Conservation (phyloP, 2,113 vertebrate genomes). For the Ia io region DNA sequence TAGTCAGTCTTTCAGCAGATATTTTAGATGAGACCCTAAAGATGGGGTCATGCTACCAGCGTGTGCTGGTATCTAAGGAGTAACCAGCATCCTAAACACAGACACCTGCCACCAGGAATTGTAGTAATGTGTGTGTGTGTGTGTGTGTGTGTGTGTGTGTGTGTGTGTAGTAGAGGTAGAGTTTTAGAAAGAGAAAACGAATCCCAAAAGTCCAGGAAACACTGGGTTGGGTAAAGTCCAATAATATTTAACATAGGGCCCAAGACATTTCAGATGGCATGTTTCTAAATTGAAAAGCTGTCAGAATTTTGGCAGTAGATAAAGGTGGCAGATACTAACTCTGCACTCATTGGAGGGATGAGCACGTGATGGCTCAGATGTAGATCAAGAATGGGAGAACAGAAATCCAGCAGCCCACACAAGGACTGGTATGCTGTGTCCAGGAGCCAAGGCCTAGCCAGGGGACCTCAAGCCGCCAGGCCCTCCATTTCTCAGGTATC, state of each 20-base stretch:
- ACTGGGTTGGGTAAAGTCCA: not conserved
- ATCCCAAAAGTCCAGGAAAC: not conserved
- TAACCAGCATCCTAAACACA: not conserved
- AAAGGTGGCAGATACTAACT: not conserved
- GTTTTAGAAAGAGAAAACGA: not conserved
- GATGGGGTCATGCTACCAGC: not conserved
- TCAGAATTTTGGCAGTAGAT: not conserved
- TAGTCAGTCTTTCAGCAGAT: not conserved
- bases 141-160: not conserved
- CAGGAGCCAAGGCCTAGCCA: not conserved
- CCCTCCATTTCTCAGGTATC: not conserved
- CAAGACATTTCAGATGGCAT: not conserved
- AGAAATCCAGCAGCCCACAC: not conserved
- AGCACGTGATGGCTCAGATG: accelerated
- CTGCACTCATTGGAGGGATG: not conserved
- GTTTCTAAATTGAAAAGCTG: not conserved
- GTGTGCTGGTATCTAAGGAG: not conserved
- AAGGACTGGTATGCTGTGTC: too few species aligned
- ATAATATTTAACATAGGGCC: not conserved
- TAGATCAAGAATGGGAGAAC: not conserved
- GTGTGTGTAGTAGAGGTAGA: not conserved
- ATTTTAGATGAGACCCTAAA: not conserved
- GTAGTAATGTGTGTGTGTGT: not conserved
- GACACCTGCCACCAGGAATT: not conserved
- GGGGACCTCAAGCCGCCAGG: not conserved